Conservation (phyloP, 2,113 vertebrate genomes). For the Poicephalus meyeri region DNA sequence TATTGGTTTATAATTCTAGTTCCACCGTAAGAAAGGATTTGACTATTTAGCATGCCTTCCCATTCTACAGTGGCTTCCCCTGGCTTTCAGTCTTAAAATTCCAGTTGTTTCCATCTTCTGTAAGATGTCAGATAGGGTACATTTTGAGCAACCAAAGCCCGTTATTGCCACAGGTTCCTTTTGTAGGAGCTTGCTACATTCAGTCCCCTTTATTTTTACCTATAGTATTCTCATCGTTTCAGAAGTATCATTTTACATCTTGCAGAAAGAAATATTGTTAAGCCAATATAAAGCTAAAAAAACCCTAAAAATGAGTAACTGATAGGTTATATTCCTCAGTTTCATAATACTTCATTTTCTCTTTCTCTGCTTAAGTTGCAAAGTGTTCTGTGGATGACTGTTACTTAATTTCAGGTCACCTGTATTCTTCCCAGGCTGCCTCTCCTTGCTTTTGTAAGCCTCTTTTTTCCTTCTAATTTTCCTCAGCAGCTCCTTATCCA, state of each 20-base stretch:
- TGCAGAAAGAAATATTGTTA: background rate
- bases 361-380: background rate
- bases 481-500: too few relatives aligned
- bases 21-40: background rate
- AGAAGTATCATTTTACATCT: background rate
- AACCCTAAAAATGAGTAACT: fast-evolving
- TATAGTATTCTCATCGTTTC: background rate
- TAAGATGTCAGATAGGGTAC: background rate
- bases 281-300: background rate
- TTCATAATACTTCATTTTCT: background rate
- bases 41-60: background rate
- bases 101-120: background rate
- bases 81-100: background rate
- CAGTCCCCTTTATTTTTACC: background rate
- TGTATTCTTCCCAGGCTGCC: too few relatives aligned
- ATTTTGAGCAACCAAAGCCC: too few relatives aligned
- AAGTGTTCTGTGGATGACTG: background rate
- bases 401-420: background rate
- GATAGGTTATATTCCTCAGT: background rate
- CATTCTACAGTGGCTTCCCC: background rate
- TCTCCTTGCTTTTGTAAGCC: too few relatives aligned
- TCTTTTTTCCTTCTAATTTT: too few relatives aligned
- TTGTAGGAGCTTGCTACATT: background rate
- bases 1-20: background rate
- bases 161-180: background rate